Evolutionary conservation across 2,113 vertebrate genomes (phyloP).

Genomic region (Speoplatyrhinus poulsoni): DNA sequence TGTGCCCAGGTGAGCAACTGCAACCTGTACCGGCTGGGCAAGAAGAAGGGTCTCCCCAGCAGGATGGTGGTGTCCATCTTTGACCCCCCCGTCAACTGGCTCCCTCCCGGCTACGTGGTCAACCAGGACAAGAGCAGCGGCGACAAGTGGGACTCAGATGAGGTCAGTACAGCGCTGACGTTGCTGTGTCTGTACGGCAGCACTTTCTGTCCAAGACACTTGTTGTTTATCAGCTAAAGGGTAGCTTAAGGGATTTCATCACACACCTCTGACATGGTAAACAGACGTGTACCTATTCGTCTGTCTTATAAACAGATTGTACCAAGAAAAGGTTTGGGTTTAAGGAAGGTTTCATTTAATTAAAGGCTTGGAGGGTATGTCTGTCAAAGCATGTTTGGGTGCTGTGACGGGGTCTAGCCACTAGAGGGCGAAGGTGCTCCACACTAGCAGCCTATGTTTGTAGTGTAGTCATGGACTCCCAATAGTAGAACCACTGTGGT

Average conservation of each 20-base stretch:
- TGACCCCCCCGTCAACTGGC: conserved; percentile 97
- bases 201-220: too few species aligned
- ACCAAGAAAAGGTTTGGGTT: too few species aligned
- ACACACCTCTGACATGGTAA: too few species aligned
- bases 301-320: too few species aligned
- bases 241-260: too few species aligned
- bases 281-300: too few species aligned
- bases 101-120: conserved; percentile 94
- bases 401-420: conserved; percentile 11
- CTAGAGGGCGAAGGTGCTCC: conserved; percentile 57
- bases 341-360: neutral
- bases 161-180: conserved; percentile 78
- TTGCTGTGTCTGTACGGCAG: neutral
- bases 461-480: neutral
- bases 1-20: conserved; percentile 93
- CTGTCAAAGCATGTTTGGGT: conserved; percentile 51
- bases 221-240: too few species aligned
- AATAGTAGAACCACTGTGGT: too few species aligned
- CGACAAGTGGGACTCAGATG: conserved; percentile 90
- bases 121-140: conserved; percentile 93
- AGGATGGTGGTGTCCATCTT: conserved; percentile 99
- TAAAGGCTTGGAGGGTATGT: neutral
- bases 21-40: conserved; percentile 96
- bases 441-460: conserved; percentile 5
- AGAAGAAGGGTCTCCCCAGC: conserved; percentile 97